Evolutionary conservation across 2,888 invertebrate genomes (phyloP).

Genomic region (Lithophane socia): DNA sequence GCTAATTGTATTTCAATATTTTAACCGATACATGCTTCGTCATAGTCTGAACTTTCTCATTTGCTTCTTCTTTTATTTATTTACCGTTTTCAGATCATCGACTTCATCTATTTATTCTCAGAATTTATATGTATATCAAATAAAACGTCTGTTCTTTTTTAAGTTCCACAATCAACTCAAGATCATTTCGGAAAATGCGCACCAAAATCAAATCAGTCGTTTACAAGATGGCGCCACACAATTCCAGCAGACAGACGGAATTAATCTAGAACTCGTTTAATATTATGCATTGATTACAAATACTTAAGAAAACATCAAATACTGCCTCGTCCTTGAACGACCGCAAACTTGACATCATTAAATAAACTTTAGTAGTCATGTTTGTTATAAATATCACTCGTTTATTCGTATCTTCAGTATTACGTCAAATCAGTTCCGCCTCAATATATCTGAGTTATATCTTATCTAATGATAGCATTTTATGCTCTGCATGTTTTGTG

Average conservation of each 20-base stretch:
- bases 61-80: slow-evolving; percentile 18
- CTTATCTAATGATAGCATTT: slow-evolving; percentile 54
- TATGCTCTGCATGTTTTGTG: slow-evolving; percentile 23
- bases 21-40: slow-evolving; percentile 37
- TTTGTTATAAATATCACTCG: slow-evolving; percentile 38
- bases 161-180: neutral
- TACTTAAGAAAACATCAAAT: slow-evolving; percentile 42
- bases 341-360: slow-evolving; percentile 60
- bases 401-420: slow-evolving; percentile 30
- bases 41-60: slow-evolving; percentile 46
- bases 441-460: slow-evolving; percentile 40
- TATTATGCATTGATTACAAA: slow-evolving; percentile 48
- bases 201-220: neutral
- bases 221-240: slow-evolving; percentile 3
- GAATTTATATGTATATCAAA: neutral
- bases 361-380: slow-evolving; percentile 43
- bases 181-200: neutral
- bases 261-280: slow-evolving; percentile 25
- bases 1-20: slow-evolving; percentile 58
- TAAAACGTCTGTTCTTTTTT: neutral
- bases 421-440: slow-evolving; percentile 68
- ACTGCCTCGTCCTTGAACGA: slow-evolving; percentile 42
- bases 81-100: slow-evolving; percentile 6
- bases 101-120: slow-evolving; percentile 5
- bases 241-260: neutral